Conservation (phyloP, 2,888 invertebrate genomes). For the Drosophila greeni region DNA sequence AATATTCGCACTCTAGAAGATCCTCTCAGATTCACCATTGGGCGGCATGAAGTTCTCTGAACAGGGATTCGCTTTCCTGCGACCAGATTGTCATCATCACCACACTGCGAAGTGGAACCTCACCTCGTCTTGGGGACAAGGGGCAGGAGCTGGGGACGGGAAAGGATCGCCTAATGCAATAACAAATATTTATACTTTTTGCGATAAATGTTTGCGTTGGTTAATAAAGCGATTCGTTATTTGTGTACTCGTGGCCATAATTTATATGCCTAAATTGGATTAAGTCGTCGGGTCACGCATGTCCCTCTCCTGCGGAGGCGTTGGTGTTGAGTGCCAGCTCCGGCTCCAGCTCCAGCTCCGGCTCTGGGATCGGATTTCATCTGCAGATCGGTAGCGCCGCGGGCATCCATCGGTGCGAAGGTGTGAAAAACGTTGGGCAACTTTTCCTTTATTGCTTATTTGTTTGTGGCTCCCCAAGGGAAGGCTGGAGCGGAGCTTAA, state of each 20-base stretch:
- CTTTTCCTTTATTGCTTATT: constrained; percentile 52
- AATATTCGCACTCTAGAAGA: background rate
- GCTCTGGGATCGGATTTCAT: constrained; percentile 28
- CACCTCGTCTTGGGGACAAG: background rate
- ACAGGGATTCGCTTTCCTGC: constrained; percentile 6
- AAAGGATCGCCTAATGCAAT: constrained; percentile 66
- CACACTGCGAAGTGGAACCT: constrained; percentile 29
- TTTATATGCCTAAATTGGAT: constrained; percentile 72
- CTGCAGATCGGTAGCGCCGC: constrained; percentile 47
- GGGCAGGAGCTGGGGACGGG: background rate
- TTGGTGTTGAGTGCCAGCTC: constrained; percentile 48
- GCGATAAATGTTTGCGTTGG: constrained; percentile 77
- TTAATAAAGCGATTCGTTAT: constrained; percentile 75
- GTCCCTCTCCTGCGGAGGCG: constrained; percentile 57
- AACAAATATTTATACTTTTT: constrained; percentile 78
- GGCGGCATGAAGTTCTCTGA: constrained; percentile 19
- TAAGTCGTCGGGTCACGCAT: constrained; percentile 57
- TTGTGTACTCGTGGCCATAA: constrained; percentile 67
- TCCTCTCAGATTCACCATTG: constrained; percentile 44
- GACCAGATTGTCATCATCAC: constrained; percentile 67
- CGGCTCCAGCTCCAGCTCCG: background rate
- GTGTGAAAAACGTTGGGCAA: constrained; percentile 61
- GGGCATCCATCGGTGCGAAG: constrained; percentile 42
- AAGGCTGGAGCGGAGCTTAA: constrained; percentile 41
- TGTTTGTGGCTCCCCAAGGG: constrained; percentile 31